Conservation (phyloP, 2,797 vertebrate genomes). For the Alosa sapidissima region DNA sequence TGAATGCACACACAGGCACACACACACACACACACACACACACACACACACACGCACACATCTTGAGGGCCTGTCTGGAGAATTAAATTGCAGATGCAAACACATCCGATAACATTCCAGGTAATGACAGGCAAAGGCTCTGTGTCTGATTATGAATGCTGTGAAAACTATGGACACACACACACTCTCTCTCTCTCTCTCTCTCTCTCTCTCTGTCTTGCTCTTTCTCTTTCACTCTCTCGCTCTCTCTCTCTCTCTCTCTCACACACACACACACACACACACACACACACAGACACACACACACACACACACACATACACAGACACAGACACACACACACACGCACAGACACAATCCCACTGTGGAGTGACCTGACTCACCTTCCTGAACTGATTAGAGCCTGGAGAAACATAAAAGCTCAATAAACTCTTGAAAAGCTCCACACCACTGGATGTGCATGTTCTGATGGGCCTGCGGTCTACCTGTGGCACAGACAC, state of each 20-base stretch:
- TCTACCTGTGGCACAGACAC: not conserved
- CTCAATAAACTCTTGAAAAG: not conserved
- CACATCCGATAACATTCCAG: not conserved
- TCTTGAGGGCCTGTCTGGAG: not conserved
- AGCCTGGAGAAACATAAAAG: not conserved
- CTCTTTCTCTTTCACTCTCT: too few relatives aligned
- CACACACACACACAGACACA: not conserved
- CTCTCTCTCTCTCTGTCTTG: too few relatives aligned
- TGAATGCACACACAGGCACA: not conserved
- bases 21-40: constrained; percentile 1
- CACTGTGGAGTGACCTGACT: not conserved
- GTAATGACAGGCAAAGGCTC: too few relatives aligned
- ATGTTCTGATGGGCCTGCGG: not conserved
- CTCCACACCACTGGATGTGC: not conserved
- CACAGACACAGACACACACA: too few relatives aligned
- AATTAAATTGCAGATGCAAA: not conserved
- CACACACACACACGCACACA: constrained; percentile 12
- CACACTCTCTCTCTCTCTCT: not conserved
- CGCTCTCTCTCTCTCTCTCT: not conserved
- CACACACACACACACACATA: not conserved
- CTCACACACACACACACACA: not conserved
- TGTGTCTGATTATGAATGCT: too few relatives aligned
- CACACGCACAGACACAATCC: not conserved
- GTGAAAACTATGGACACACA: too few relatives aligned
- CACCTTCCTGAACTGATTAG: not conserved